A percentile compares a stretch with the other conserved stretches of the same genome.
phyloP scores from a whole-genome alignment of 1,140 invertebrate species.

The Orchesella cincta region DNA sequence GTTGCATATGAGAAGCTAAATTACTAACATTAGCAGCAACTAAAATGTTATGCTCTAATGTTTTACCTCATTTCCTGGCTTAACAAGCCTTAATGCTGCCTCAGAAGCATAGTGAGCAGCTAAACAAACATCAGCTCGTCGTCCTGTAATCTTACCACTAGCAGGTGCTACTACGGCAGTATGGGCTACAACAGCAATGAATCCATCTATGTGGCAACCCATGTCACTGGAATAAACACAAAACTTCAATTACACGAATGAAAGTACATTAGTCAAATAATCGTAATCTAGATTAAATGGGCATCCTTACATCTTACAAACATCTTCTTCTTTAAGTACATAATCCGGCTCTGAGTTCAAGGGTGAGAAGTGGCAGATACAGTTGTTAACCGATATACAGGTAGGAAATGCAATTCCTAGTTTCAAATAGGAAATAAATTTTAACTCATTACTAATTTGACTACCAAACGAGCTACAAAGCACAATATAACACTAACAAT shows the following conservation, averaged over 20 bases:
- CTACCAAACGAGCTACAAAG: too few relatives aligned
- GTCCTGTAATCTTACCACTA: slow-evolving; percentile 73
- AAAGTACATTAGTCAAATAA: too few relatives aligned
- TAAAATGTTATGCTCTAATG: not conserved
- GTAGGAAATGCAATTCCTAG: slow-evolving; percentile 93
- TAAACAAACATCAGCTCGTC: slow-evolving; percentile 91
- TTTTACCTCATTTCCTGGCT: slow-evolving; percentile 82
- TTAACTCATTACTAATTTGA: too few relatives aligned
- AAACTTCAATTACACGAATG: slow-evolving; percentile 30
- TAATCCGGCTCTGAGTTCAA: slow-evolving; percentile 88
- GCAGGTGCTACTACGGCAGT: slow-evolving; percentile 81
- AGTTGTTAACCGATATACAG: slow-evolving; percentile 98
- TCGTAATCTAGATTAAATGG: not conserved
- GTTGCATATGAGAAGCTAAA: not conserved
- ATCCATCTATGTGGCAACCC: slow-evolving; percentile 98
- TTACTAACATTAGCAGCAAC: not conserved
- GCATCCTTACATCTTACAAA: slow-evolving; percentile 91
- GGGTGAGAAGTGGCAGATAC: slow-evolving; percentile 98
- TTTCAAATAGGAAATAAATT: slow-evolving; percentile 43
- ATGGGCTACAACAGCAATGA: slow-evolving; percentile 96
- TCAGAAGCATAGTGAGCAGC: slow-evolving; percentile 94
- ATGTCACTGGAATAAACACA: slow-evolving; percentile 74
- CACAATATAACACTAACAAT: too few relatives aligned
- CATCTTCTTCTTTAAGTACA: slow-evolving; percentile 84
- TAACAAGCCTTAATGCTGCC: slow-evolving; percentile 86